Evolutionary conservation across 2,888 invertebrate genomes (phyloP).

Genomic region (Xestia sexstrigata): DNA sequence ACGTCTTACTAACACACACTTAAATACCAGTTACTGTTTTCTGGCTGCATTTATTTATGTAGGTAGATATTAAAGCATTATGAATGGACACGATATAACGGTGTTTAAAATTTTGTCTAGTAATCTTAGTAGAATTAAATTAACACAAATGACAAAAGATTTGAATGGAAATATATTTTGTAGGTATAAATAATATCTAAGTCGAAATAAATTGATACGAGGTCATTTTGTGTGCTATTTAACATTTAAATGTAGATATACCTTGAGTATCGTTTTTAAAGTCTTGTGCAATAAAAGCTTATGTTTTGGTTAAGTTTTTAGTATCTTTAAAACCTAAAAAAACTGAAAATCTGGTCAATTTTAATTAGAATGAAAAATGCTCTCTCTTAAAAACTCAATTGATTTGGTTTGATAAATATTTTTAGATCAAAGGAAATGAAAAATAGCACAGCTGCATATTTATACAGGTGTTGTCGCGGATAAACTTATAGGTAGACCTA

Average conservation of each 20-base stretch:
- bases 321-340: not conserved
- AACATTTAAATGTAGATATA: not conserved
- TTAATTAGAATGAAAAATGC: not conserved
- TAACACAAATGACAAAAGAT: not conserved
- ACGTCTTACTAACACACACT: constrained; percentile 5
- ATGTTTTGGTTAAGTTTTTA: constrained; percentile 3
- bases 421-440: not conserved
- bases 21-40: not conserved
- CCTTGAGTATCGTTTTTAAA: constrained; percentile 9
- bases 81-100: not conserved
- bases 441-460: not conserved
- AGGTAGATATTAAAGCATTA: not conserved
- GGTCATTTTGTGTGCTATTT: not conserved
- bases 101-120: too few relatives aligned
- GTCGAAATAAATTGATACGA: not conserved
- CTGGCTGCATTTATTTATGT: not conserved
- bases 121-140: not conserved
- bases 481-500: not conserved
- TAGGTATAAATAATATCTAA: not conserved
- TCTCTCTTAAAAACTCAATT: not conserved
- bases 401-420: not conserved
- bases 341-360: not conserved
- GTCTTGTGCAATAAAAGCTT: constrained; percentile 2
- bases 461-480: not conserved
- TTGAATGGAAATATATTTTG: not conserved